Base-by-base conservation (phyloP, 2,888 invertebrate species). In the Mimachlamys varia region DNA sequence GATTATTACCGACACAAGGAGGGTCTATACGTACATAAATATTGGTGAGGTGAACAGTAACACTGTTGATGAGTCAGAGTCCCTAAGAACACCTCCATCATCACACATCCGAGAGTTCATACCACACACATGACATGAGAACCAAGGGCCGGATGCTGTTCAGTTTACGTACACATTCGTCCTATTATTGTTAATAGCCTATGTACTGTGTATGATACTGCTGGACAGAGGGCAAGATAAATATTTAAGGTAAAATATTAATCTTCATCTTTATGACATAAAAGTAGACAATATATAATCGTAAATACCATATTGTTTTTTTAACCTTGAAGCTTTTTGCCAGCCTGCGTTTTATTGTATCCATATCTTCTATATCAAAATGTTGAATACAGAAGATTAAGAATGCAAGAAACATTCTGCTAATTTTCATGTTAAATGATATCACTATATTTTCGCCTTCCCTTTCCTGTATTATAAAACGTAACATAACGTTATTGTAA, bases 61-160 rank as follows among this genome's bases (percentile, higher is more conserved):
- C 76, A 76, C 33, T 76, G 5, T 76, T 76, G 33, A 76, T 76
- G 27, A 19, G 33, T 33, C 76, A 76, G 2, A 13, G 2, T 76
- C 2, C 0, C 27, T 62, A n/a, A 3, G 62, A 62, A 17, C 19
- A 17, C 33, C 33, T 15, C 27, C 76, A 76, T 76, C 76, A 76
- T 76, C 76, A 76, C 12, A 76, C 76, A 76, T 76, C 76, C 76
- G 76, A 33, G 76, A 76, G 62, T 76, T 27, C 76, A 76, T 76
- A 76, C 76, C 76, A 76, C 15, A 33, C 12, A 12, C 3, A 7
- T 76, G 76, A 76, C 33, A 33, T 33, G 76, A 76, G 76, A 22
- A 33, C 13, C 27, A 0, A 76, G 3, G n/a, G 27, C 62, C 27
- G 76, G 33, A 76, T 22, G 33, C 33, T 76, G 76, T 33, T 12